A percentile compares a stretch with the other conserved stretches of the same genome.
phyloP scores from a whole-genome alignment of 2,113 vertebrate genomes.

The Bubo blakistoni region DNA sequence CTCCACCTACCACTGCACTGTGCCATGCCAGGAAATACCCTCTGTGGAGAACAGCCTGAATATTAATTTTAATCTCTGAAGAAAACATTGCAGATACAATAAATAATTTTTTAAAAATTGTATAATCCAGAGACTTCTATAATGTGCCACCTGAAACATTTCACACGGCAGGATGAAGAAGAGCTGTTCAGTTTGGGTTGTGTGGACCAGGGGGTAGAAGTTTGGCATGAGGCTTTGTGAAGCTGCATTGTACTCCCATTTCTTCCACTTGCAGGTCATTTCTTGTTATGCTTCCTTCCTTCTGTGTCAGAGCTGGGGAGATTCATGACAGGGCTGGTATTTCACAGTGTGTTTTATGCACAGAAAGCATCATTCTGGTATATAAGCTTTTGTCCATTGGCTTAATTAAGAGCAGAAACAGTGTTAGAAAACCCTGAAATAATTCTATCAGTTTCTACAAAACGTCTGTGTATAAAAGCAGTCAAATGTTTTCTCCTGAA shows the following conservation, averaged over 20 bases:
- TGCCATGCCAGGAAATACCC: background rate
- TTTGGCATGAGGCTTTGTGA: background rate
- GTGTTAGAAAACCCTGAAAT: background rate
- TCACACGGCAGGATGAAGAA: background rate
- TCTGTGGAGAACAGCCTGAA: background rate
- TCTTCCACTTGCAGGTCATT: background rate
- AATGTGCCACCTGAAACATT: fast-evolving
- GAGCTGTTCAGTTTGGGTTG: background rate
- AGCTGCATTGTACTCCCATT: background rate
- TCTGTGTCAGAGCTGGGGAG: background rate
- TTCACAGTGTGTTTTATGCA: background rate
- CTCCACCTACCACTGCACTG: background rate
- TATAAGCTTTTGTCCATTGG: background rate
- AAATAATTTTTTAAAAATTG: background rate
- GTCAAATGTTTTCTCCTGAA: background rate
- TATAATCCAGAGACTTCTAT: background rate
- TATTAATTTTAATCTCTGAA: background rate
- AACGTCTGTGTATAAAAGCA: background rate
- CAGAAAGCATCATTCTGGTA: background rate
- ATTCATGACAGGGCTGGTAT: background rate
- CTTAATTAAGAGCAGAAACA: background rate
- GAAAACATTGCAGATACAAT: background rate
- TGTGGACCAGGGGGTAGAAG: background rate
- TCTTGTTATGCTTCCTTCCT: background rate
- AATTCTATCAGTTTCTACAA: background rate